phyloP scores from a whole-genome alignment of 1,140 invertebrate genomes.

The Homalodisca vitripennis region DNA sequence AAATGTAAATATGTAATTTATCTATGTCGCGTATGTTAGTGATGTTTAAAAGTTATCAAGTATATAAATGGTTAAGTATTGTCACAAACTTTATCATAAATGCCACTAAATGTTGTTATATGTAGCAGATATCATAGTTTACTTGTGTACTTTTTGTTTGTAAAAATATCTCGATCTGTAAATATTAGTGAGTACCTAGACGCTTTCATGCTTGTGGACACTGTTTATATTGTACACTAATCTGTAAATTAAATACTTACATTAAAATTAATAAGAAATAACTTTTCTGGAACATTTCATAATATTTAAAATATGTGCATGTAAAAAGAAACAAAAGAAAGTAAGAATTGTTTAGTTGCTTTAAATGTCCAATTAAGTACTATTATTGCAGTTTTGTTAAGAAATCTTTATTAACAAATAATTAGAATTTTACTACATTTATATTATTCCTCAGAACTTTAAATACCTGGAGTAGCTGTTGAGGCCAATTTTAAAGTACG shows the following conservation, averaged over 20 bases:
- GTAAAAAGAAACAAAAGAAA: too few relatives aligned
- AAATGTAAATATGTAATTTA: not conserved
- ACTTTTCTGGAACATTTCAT: too few relatives aligned
- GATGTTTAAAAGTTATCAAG: not conserved
- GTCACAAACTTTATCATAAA: not conserved
- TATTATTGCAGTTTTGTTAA: too few relatives aligned
- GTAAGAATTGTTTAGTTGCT: too few relatives aligned
- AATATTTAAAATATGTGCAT: too few relatives aligned
- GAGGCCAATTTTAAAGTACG: too few relatives aligned
- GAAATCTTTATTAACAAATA: too few relatives aligned
- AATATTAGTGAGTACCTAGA: not conserved
- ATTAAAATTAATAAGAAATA: too few relatives aligned
- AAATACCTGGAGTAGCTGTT: too few relatives aligned
- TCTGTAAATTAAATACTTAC: not conserved
- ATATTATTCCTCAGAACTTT: too few relatives aligned
- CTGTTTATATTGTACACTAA: not conserved
- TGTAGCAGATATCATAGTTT: constrained; percentile 4
- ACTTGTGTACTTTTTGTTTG: not conserved
- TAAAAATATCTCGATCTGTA: not conserved
- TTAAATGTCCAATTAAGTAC: too few relatives aligned
- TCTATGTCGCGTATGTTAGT: not conserved
- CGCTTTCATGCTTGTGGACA: not conserved
- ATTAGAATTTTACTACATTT: too few relatives aligned
- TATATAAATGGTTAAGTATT: not conserved
- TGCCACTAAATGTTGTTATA: constrained; percentile 6